Conservation (phyloP, 2,888 invertebrate genomes). For the Cheilosia variabilis region DNA sequence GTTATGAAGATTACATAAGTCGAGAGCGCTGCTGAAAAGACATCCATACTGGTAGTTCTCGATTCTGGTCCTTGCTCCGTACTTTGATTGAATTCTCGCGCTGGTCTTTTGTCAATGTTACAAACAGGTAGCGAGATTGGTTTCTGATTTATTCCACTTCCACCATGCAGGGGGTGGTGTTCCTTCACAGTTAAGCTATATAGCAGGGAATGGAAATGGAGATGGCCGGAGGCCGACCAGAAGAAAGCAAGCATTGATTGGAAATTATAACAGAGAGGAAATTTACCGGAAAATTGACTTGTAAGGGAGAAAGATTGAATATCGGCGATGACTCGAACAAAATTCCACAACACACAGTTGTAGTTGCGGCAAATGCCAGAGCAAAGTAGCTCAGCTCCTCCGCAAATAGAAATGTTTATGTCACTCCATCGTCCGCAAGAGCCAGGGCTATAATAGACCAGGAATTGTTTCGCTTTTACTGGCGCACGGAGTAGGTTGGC, state of each 20-base stretch:
- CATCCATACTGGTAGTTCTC: neutral
- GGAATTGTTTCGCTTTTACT: constrained; percentile 55
- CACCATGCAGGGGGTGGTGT: neutral
- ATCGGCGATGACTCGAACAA: constrained; percentile 69
- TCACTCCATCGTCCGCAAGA: constrained; percentile 35
- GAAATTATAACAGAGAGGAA: constrained; percentile 82
- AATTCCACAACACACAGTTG: constrained; percentile 53
- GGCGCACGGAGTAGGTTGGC: neutral
- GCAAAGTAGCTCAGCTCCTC: constrained; percentile 26
- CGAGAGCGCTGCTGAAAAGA: constrained; percentile 43
- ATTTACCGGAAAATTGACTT: constrained; percentile 83
- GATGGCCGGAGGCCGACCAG: constrained; percentile 49
- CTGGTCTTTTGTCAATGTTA: constrained; percentile 75
- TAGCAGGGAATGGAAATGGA: constrained; percentile 11
- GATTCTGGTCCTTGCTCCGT: constrained; percentile 29
- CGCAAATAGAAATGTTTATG: constrained; percentile 72
- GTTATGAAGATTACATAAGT: constrained; percentile 73
- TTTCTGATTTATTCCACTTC: constrained; percentile 72
- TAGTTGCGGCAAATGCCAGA: constrained; percentile 1
- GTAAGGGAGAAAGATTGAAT: constrained; percentile 75
- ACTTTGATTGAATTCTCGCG: constrained; percentile 75
- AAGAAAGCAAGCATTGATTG: constrained; percentile 81
- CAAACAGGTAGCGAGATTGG: constrained; percentile 75
- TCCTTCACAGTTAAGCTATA: constrained; percentile 38
- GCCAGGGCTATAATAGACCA: neutral